These are phyloP conservation scores for Drosophila ezoana DNA, from an alignment of 2,888 invertebrate species.

Conservation along the genomic window DNA sequence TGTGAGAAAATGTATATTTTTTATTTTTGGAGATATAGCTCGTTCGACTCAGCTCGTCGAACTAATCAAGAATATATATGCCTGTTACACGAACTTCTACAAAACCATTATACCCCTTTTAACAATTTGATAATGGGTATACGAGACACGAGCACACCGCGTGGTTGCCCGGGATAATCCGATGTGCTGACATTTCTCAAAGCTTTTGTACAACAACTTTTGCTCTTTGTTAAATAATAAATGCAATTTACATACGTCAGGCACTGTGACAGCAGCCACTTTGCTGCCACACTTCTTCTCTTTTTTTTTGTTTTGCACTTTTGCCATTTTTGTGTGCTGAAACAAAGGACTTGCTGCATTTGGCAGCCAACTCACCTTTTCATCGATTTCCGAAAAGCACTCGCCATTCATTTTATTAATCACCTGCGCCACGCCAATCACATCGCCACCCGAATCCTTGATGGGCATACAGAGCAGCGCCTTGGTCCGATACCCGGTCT, in stretches of 20 bases:
- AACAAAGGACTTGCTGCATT: constrained; percentile 51
- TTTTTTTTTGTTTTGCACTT: constrained; percentile 3
- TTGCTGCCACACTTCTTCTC: constrained; percentile 10
- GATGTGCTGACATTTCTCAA: constrained; percentile 47
- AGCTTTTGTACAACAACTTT: constrained; percentile 48
- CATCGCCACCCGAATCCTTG: constrained; percentile 96
- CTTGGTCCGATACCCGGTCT: constrained; percentile 96
- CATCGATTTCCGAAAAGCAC: constrained; percentile 94
- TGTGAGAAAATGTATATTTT: too few relatives aligned
- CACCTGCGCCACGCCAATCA: constrained; percentile 98
- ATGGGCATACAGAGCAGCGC: constrained; percentile 98
- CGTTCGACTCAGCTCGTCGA: too few relatives aligned
- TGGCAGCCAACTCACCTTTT: constrained; percentile 85
- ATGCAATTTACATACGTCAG: constrained; percentile 67
- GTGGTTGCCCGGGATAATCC: constrained; percentile 33
- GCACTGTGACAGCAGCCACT: constrained; percentile 19
- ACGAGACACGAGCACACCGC: too few relatives aligned
- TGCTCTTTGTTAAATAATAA: constrained; percentile 67
- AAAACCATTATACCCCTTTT: too few relatives aligned
- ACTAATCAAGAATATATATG: too few relatives aligned
- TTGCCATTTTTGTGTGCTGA: background rate
- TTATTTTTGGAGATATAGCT: too few relatives aligned
- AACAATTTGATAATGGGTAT: too few relatives aligned
- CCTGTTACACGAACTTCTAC: too few relatives aligned
- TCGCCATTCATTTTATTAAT: constrained; percentile 95